Base-by-base conservation (phyloP, 64 coral and sea anemone species). In the Stichodactyla mertensii region DNA sequence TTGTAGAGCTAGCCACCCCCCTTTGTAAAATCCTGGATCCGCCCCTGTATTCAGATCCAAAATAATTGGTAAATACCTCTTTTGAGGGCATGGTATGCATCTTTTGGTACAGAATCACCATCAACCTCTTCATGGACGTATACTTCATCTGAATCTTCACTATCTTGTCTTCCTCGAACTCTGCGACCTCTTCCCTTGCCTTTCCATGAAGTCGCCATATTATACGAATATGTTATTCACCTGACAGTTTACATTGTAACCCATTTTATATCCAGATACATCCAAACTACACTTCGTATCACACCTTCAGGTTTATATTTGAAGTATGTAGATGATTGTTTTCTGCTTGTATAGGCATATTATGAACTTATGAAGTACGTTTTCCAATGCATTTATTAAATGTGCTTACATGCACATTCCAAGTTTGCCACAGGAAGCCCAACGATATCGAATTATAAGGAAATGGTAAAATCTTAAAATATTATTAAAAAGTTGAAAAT, bases 71-170 rank as follows among this genome's bases (percentile, higher is more conserved):
- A 2, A 45, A 36, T 90, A 94, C 92, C 92, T 90, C 77, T 61
- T 55, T 62, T 91, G 7, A 94, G 66, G 20, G 88, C 89, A 55
- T 52, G 0, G 31, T 94, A 78, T 3, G 85, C 86, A 23, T 94
- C 92, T 79, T 82, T 90, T 19, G 86, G 45, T 13, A 82, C 64
- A 19, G 57, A 86, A 6, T 84, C 85, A 78, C 70, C 87, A 58
- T 58, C 93, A 80, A 14, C 70, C 16, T 90, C 67, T 86, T 82
- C 81, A 0, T 80, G 12, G 19, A 52, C 53, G 16, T 71, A 23
- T 31, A 79, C 18, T 31, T 84, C 69, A 4, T 77, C 85, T 52
- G n/a, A 23, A 19, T n/a, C 26, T 13, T 51, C 20, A 10, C 61
- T 71, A 18, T 83, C 23, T 15, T 83, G 86, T 6, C 80, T 77